Percentiles rank a stretch among this genome's conserved stretches.
These are phyloP conservation scores for Drosophila neocordata DNA, from an alignment of 1,140 invertebrate genomes.

Conservation along the genomic window DNA sequence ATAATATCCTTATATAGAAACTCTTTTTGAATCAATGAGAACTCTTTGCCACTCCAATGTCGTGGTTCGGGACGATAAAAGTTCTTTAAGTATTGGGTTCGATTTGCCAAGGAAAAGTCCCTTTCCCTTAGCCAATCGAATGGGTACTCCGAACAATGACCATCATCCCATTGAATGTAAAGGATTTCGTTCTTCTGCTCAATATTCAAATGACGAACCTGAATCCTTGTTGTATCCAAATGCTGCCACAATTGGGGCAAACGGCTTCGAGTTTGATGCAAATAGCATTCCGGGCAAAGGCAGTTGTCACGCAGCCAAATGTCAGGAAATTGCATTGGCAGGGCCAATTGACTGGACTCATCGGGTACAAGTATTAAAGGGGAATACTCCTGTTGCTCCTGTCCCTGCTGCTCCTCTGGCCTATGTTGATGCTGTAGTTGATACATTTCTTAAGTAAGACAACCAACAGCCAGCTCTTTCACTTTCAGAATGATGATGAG, in stretches of 20 bases:
- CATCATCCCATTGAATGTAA: constrained; percentile 84
- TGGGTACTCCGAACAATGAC: constrained; percentile 83
- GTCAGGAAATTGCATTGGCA: constrained; percentile 84
- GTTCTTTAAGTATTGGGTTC: constrained; percentile 83
- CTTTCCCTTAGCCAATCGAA: constrained; percentile 85
- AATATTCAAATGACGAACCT: constrained; percentile 45
- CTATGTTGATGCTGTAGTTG: constrained; percentile 30
- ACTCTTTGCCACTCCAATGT: constrained; percentile 85
- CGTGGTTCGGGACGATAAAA: constrained; percentile 84
- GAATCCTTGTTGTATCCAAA: constrained; percentile 54
- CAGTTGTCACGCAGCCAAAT: constrained; percentile 89
- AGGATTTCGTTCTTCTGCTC: constrained; percentile 32
- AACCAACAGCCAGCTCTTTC: constrained; percentile 31
- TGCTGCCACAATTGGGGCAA: constrained; percentile 73
- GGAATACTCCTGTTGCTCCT: constrained; percentile 20
- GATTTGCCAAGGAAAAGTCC: constrained; percentile 84
- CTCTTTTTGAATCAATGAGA: constrained; percentile 83
- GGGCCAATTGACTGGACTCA: constrained; percentile 9
- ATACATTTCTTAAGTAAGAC: constrained; percentile 25
- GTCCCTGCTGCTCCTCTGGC: constrained; percentile 13
- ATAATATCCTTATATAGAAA: constrained; percentile 85
- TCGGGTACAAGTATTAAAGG: constrained; percentile 42
- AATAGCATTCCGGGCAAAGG: constrained; percentile 86
- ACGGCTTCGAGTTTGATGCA: constrained; percentile 85
- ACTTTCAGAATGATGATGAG: constrained; percentile 39